These are phyloP conservation scores for Pitangus sulphuratus DNA, from an alignment of 2,797 vertebrate genomes.

Conservation along the genomic window DNA sequence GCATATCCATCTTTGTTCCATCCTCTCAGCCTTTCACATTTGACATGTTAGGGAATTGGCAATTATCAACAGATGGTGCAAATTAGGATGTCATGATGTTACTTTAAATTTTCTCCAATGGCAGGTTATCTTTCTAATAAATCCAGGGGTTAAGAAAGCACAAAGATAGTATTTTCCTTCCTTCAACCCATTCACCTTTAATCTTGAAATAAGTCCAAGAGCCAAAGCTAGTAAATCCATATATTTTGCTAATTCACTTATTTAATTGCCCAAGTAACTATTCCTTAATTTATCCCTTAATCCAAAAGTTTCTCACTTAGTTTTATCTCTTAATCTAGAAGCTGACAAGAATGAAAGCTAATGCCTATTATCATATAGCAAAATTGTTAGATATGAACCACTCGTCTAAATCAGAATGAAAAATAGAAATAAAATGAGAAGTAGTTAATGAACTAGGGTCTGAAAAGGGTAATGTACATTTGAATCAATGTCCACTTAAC, in stretches of 20 bases:
- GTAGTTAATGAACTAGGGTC: neutral
- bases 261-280: neutral
- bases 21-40: slow-evolving; percentile 24
- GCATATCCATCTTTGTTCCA: neutral
- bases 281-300: slow-evolving; percentile 7
- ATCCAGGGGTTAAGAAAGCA: slow-evolving; percentile 55
- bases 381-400: neutral
- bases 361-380: neutral
- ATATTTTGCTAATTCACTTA: neutral
- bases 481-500: neutral
- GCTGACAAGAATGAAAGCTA: neutral
- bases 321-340: neutral
- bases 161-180: slow-evolving; percentile 40
- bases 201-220: neutral
- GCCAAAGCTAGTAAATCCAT: neutral
- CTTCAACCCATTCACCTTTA: slow-evolving; percentile 19
- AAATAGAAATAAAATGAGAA: neutral
- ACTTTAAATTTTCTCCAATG: slow-evolving; percentile 35
- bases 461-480: neutral
- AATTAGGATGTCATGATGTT: slow-evolving; percentile 52
- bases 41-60: slow-evolving; percentile 10
- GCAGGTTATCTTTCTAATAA: slow-evolving; percentile 43
- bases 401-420: neutral
- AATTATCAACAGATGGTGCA: slow-evolving; percentile 55
- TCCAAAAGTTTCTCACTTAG: neutral